Evolutionary conservation across 2,888 invertebrate genomes (phyloP).

Genomic region (Caenorhabditis zanzibari): DNA sequence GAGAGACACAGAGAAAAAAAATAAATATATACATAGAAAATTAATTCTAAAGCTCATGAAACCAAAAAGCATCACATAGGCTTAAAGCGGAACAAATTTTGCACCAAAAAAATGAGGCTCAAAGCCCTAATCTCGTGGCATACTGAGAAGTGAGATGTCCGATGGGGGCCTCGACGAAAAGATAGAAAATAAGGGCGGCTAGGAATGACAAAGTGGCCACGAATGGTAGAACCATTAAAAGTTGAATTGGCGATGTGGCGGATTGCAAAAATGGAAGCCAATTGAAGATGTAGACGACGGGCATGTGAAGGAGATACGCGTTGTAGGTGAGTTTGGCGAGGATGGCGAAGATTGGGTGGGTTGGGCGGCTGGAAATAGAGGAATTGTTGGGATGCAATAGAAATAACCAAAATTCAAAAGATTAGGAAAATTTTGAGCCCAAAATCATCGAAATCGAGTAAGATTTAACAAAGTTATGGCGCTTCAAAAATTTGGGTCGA

Average conservation of each 20-base stretch:
- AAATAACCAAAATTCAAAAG: too few species aligned
- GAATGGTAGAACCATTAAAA: slow-evolving; percentile 77
- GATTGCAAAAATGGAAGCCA: slow-evolving; percentile 77
- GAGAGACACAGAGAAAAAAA: too few species aligned
- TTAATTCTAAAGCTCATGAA: too few species aligned
- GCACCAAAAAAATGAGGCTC: background rate
- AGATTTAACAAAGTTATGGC: background rate
- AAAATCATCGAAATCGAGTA: background rate
- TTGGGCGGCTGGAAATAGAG: slow-evolving; percentile 68
- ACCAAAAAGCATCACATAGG: background rate
- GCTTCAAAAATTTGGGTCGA: background rate
- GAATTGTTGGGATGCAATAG: background rate
- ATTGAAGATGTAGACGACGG: slow-evolving; percentile 81
- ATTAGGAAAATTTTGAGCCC: background rate
- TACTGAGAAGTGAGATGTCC: slow-evolving; percentile 58
- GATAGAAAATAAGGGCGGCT: slow-evolving; percentile 78
- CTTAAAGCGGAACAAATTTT: background rate
- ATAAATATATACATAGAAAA: too few species aligned
- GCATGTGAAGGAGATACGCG: slow-evolving; percentile 82
- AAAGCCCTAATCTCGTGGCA: slow-evolving; percentile 49
- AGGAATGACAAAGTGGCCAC: slow-evolving; percentile 76
- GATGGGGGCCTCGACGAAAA: slow-evolving; percentile 79
- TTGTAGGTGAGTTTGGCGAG: slow-evolving; percentile 80
- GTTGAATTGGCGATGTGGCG: slow-evolving; percentile 75
- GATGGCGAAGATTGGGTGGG: slow-evolving; percentile 73